These are phyloP conservation scores for Diceros bicornis DNA, from an alignment of 2,797 vertebrate genomes.

Conservation along the genomic window DNA sequence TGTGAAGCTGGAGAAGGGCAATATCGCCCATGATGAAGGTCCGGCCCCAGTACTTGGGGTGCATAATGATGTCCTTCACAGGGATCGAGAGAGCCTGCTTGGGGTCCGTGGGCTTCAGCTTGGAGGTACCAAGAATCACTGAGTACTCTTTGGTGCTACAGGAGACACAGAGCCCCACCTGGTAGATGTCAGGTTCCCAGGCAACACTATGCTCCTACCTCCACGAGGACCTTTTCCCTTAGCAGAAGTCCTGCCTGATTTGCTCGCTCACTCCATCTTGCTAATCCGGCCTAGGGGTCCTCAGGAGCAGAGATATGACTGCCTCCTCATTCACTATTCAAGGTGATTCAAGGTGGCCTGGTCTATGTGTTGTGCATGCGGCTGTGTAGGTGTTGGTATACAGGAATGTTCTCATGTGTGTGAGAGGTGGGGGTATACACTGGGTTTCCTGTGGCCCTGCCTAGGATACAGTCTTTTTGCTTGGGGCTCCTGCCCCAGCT, in stretches of 20 bases:
- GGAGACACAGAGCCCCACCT: conserved; percentile 7
- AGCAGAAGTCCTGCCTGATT: not conserved
- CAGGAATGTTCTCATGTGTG: accelerated
- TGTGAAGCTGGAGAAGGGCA: conserved; percentile 72
- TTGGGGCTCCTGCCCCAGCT: not conserved
- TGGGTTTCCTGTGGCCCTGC: not conserved
- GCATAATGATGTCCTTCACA: conserved; percentile 75
- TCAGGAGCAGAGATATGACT: not conserved
- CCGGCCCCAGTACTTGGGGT: conserved; percentile 79
- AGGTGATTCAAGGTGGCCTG: not conserved
- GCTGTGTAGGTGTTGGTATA: too few species aligned
- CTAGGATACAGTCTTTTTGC: not conserved
- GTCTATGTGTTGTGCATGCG: not conserved
- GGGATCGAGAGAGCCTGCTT: not conserved
- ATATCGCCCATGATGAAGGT: conserved; percentile 67
- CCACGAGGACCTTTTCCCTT: too few species aligned
- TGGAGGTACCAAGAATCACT: conserved; percentile 66
- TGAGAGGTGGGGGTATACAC: too few species aligned
- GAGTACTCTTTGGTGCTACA: conserved; percentile 77
- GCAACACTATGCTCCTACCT: accelerated
- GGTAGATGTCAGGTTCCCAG: not conserved
- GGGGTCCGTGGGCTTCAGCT: not conserved
- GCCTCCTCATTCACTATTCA: not conserved
- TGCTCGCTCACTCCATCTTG: not conserved
- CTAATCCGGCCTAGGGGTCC: not conserved